Percentiles rank a stretch among this genome's conserved stretches.
Evolutionary conservation across 2,888 invertebrate genomes (phyloP).

Genomic region (Nowickia ferox): DNA sequence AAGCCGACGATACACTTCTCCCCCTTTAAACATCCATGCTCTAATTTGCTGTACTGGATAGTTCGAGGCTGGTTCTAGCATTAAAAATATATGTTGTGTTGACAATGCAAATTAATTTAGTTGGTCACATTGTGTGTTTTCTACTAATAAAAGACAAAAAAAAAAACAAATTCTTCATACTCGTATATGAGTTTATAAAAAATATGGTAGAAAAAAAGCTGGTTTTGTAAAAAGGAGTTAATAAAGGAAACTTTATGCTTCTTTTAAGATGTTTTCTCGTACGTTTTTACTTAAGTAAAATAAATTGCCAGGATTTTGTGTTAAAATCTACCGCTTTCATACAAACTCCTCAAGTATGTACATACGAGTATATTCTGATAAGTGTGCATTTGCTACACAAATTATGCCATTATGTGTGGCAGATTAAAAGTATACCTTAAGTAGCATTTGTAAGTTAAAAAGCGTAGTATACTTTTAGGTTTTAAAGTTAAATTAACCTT

Average conservation of each 20-base stretch:
- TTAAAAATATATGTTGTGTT: not conserved
- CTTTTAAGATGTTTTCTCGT: constrained; percentile 23
- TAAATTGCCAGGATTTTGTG: constrained; percentile 66
- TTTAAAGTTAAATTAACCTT: constrained; percentile 66
- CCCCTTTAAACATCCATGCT: too few relatives aligned
- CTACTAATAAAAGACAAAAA: not conserved
- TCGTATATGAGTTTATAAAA: constrained; percentile 51
- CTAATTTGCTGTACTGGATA: too few relatives aligned
- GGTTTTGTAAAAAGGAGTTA: constrained; percentile 54
- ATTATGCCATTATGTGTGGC: constrained; percentile 56
- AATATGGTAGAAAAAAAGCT: constrained; percentile 17
- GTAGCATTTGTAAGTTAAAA: constrained; percentile 61
- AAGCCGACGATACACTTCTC: too few relatives aligned
- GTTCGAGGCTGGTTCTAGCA: too few relatives aligned
- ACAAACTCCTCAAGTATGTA: not conserved
- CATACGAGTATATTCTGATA: not conserved
- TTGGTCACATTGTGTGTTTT: constrained; percentile 27
- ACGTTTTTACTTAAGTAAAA: constrained; percentile 42
- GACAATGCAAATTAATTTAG: not conserved
- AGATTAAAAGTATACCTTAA: constrained; percentile 64
- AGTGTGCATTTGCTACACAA: constrained; percentile 51
- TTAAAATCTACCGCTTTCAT: constrained; percentile 39
- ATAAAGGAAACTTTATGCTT: constrained; percentile 60
- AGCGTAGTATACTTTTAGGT: constrained; percentile 63
- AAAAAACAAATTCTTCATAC: constrained; percentile 21